Evolutionary conservation across 2,113 vertebrate species (phyloP), one percentile per base, ranked within the genome.

Genomic region (Tympanuchus pallidicinctus): DNA sequence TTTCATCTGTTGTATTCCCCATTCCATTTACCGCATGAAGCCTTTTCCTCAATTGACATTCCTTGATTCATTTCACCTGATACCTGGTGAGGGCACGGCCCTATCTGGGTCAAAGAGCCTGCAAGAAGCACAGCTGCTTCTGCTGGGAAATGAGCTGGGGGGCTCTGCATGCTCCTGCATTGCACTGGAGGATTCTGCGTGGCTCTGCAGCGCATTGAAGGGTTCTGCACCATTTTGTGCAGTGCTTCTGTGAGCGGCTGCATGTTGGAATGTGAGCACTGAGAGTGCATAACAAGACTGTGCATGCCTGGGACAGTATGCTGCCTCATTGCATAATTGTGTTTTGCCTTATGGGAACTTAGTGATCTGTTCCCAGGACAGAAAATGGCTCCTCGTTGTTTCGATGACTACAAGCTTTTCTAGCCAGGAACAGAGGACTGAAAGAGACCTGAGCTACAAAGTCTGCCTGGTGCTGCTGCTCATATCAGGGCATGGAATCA

Each of bases 341-440:
- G 94, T 96, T 97, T 95, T 95, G 94, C 94, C 94, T 91, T 69
- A 88, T 93, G 90, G 92, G 89, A 94, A 88, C 89, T 72, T 11
- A 15, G 64, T 42, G 82, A 85, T 92, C 92, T 86, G 94, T 94
- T 96, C 92, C 91, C 94, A 94, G 89, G 86, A 90, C 69, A 93
- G 91, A 96, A 86, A 95, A 96, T 94, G 91, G 85, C 67, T 96
- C 59, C 71, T 30, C 38, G 90, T 38, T 92, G 56, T 95, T 96
- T 91, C 83, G 88, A 93, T 88, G 93, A 71, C 82, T 93, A n/a
- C 56, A 60, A 5, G 32, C 47, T 88, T 88, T 72, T 75, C 86
- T 70, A 88, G 82, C 24, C 10, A 25, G 73, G 82, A 95, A 71
- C 64, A 86, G 90, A 91, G 85, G n/a, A n/a, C 79, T 89, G 75